These are phyloP conservation scores for Phoxinus phoxinus DNA, from an alignment of 2,113 vertebrate genomes.

Conservation along the genomic window DNA sequence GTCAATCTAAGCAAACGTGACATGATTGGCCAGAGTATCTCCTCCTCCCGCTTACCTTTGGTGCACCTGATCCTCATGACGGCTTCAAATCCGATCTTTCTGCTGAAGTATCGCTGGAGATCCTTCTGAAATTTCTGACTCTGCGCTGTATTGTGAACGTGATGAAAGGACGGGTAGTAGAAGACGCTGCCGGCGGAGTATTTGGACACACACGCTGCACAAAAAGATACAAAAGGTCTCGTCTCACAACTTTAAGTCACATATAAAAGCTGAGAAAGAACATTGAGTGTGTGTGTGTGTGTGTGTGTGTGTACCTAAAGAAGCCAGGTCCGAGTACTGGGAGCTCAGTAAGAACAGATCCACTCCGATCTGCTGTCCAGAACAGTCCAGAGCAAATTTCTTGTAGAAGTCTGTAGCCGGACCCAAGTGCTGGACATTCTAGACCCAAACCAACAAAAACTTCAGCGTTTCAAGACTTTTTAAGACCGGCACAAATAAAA, in stretches of 20 bases:
- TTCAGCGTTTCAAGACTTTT: neutral
- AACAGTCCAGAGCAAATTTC: constrained; percentile 96
- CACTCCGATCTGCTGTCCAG: constrained; percentile 94
- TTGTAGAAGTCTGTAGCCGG: constrained; percentile 99
- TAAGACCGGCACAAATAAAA: no score
- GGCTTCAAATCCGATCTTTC: constrained; percentile 98
- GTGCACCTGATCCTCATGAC: constrained; percentile 99
- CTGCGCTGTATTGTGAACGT: constrained; percentile 85
- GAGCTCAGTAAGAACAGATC: constrained; percentile 97
- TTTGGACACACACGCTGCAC: constrained; percentile 90
- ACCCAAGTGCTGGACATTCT: constrained; percentile 94
- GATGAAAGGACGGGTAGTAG: constrained; percentile 94
- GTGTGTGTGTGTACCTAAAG: constrained; percentile 79
- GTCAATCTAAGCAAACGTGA: neutral
- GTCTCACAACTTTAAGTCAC: neutral
- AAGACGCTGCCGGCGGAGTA: constrained; percentile 95
- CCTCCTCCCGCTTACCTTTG: constrained; percentile 80
- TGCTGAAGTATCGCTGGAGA: constrained; percentile 91
- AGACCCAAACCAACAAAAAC: constrained; percentile 44
- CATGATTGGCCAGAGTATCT: neutral
- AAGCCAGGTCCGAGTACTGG: constrained; percentile 93
- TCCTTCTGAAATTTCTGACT: constrained; percentile 92
- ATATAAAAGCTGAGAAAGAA: neutral
- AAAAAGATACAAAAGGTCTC: neutral
- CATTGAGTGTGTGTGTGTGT: neutral